phyloP scores from a whole-genome alignment of 2,113 vertebrate species.

The Desmodus rotundus region DNA sequence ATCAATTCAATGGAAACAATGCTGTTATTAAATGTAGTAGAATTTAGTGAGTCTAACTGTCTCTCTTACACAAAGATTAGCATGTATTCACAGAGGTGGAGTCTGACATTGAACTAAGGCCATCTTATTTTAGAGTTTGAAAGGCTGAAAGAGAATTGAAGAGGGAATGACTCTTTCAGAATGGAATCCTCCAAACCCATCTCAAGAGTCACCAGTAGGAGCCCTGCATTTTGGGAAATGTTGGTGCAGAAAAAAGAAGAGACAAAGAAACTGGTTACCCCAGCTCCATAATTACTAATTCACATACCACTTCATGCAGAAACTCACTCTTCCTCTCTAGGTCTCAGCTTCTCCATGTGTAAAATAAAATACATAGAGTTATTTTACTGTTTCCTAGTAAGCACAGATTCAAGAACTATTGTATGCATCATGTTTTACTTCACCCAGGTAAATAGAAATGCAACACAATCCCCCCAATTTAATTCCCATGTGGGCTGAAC shows the following conservation, averaged over 20 bases:
- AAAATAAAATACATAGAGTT: background rate
- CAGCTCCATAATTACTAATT: background rate
- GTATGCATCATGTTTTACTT: background rate
- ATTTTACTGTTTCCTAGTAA: background rate
- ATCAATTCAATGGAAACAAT: background rate
- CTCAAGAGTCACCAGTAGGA: background rate
- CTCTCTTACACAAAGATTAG: background rate
- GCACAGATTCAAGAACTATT: background rate
- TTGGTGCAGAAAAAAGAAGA: background rate
- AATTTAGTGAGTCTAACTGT: background rate
- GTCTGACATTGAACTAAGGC: background rate
- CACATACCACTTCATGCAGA: background rate
- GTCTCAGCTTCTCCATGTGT: background rate
- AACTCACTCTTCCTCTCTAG: background rate
- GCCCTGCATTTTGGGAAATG: background rate
- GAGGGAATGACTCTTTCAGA: background rate
- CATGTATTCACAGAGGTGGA: background rate
- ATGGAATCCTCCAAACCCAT: background rate
- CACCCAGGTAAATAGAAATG: background rate
- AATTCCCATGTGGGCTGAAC: fast-evolving
- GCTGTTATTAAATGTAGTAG: background rate
- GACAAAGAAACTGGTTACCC: background rate
- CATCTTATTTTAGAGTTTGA: background rate
- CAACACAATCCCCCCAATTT: background rate
- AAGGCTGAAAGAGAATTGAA: background rate